Evolutionary conservation across 1,140 invertebrate species (phyloP).

Genomic region (Bombus pyrosoma): DNA sequence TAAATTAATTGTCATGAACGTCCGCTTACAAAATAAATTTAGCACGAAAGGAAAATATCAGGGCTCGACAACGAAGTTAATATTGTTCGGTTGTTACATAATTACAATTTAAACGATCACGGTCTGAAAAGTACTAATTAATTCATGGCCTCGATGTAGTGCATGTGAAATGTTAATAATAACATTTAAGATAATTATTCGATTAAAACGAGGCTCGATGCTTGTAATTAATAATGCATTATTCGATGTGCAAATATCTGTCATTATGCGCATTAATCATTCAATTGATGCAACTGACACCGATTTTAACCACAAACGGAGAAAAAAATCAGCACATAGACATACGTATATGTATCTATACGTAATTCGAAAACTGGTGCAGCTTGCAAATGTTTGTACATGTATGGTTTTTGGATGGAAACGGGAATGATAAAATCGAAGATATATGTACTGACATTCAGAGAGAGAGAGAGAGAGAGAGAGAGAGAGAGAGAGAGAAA

Average conservation of each 20-base stretch:
- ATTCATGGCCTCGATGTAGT: not conserved
- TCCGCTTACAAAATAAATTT: not conserved
- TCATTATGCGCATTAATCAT: not conserved
- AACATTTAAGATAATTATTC: conserved; percentile 1
- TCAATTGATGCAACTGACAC: not conserved
- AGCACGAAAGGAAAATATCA: not conserved
- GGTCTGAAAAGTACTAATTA: not conserved
- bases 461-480: not conserved
- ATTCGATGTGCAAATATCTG: not conserved
- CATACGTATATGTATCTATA: too few species aligned
- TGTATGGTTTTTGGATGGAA: not conserved
- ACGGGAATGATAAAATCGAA: not conserved
- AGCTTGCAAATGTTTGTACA: too few species aligned
- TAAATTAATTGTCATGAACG: not conserved
- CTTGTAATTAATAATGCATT: not conserved
- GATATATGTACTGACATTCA: not conserved
- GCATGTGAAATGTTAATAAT: not conserved
- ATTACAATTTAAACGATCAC: not conserved
- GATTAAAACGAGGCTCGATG: not conserved
- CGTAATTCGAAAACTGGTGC: too few species aligned
- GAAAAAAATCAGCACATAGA: not conserved
- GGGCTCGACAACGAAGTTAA: not conserved
- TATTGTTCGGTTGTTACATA: not conserved
- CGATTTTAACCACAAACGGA: not conserved
- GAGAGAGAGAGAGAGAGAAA: not conserved